phyloP scores from a whole-genome alignment of 2,888 invertebrate genomes.

The Drosophila affinis region DNA sequence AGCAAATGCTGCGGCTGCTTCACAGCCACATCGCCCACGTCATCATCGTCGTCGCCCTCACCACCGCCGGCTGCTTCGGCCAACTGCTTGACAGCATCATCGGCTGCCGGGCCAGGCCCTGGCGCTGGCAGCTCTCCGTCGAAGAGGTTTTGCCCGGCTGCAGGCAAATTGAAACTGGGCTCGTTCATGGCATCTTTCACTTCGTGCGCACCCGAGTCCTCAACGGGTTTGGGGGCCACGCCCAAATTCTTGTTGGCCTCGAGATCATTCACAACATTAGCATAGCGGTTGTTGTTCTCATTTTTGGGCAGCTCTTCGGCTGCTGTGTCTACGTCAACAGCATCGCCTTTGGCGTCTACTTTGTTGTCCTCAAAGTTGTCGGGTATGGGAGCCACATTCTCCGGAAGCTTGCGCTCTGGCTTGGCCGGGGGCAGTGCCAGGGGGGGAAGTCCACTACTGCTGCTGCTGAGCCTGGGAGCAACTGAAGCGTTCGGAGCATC shows the following conservation, averaged over 20 bases:
- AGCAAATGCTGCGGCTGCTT: slow-evolving; percentile 74
- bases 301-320: slow-evolving; percentile 71
- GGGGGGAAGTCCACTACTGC: slow-evolving; percentile 68
- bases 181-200: slow-evolving; percentile 82
- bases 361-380: slow-evolving; percentile 80
- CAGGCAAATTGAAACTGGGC: slow-evolving; percentile 81
- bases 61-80: slow-evolving; percentile 49
- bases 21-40: slow-evolving; percentile 75
- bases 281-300: slow-evolving; percentile 81
- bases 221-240: slow-evolving; percentile 53
- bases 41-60: slow-evolving; percentile 75
- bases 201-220: slow-evolving; percentile 83
- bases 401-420: slow-evolving; percentile 78
- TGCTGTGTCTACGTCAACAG: slow-evolving; percentile 66
- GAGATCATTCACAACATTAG: slow-evolving; percentile 78
- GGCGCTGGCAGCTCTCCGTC: slow-evolving; percentile 64
- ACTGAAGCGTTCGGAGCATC: slow-evolving; percentile 49
- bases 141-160: slow-evolving; percentile 77
- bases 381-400: slow-evolving; percentile 83
- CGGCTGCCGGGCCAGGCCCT: slow-evolving; percentile 52
- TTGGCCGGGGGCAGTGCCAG: slow-evolving; percentile 65
- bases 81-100: slow-evolving; percentile 43
- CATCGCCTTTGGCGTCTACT: slow-evolving; percentile 62
- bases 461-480: slow-evolving; percentile 60
- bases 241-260: slow-evolving; percentile 64